Conservation (phyloP, 2,888 invertebrate species). For the Hyposoter dolosus region DNA sequence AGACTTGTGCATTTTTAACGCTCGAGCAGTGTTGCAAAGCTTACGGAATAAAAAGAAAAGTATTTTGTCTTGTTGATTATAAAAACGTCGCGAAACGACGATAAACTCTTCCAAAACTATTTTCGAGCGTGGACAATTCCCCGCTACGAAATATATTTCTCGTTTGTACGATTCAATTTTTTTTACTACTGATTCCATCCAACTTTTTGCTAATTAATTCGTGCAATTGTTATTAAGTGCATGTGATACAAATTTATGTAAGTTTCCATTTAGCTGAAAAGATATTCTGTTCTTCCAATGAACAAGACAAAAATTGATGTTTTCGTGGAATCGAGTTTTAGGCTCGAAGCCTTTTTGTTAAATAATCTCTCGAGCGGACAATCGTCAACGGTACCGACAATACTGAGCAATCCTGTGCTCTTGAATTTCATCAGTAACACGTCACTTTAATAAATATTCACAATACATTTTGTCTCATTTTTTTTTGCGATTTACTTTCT, state of each 20-base stretch:
- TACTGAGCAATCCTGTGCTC: neutral
- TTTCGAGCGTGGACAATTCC: neutral
- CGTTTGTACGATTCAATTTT: neutral
- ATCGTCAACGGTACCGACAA: neutral
- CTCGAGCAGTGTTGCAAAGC: constrained; percentile 48
- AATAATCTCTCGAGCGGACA: neutral
- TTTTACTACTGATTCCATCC: constrained; percentile 1
- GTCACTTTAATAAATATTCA: neutral
- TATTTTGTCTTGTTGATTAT: neutral
- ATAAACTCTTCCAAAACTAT: constrained; percentile 8
- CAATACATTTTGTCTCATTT: neutral
- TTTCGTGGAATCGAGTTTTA: neutral
- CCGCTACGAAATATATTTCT: neutral
- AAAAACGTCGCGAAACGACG: neutral
- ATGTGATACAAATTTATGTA: constrained; percentile 9
- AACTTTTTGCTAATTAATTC: constrained; percentile 6
- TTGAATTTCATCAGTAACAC: neutral
- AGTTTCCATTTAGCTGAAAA: neutral
- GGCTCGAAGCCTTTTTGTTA: neutral
- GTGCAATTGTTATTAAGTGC: constrained; percentile 21
- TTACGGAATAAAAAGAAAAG: constrained; percentile 24
- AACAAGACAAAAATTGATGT: neutral
- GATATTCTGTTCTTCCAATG: neutral
- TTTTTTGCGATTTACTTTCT: neutral
- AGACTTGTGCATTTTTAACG: constrained; percentile 5